Evolutionary conservation across 2,113 vertebrate species (phyloP), one percentile per base, ranked within the genome.

Genomic region (Mormoops blainvillei): DNA sequence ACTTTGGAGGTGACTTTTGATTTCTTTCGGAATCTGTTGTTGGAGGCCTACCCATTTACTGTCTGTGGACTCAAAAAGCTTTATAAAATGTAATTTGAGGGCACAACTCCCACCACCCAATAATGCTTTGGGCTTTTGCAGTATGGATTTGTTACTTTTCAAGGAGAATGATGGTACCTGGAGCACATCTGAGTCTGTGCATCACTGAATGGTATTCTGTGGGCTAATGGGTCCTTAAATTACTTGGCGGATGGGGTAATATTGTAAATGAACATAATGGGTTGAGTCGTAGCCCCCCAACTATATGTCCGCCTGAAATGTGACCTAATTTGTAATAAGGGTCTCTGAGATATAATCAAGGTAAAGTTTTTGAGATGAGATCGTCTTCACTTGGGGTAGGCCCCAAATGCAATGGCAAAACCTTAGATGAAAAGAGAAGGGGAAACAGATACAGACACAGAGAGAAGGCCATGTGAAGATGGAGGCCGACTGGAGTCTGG

Each of bases 21-120:
- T 95, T 97, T 94, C 33, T 85, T 96, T 91, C n/a, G 36, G 38
- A 85, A 73, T 91, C 85, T 45, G 11, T 43, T 74, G 33, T 83
- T 95, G 87, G 31, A 93, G 91, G 58, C 70, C 77, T 36, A 92
- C 83, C n/a, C 18, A n/a, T 87, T 94, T 82, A 41, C 36, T 78
- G 16, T 92, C 81, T 84, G 4, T 41, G 85, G 81, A 88, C 2
- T 70, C 13, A 68, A 22, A 91, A 41, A 50, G 5, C 26, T 96
- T 76, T 92, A 20, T 54, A 86, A 96, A 77, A 90, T 89, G 14
- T 84, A 83, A 94, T 87, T 43, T 94, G 63, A 87, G 15, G 50
- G 58, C 12, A 7, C 89, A 43, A 78, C 68, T 94, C 87, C 28
- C 28, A 33, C 22, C 31, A 78, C 67, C 82, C 78, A 88, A 43